These are phyloP conservation scores for Zaprionus taronus DNA, from an alignment of 1,140 invertebrate genomes.

Conservation along the genomic window DNA sequence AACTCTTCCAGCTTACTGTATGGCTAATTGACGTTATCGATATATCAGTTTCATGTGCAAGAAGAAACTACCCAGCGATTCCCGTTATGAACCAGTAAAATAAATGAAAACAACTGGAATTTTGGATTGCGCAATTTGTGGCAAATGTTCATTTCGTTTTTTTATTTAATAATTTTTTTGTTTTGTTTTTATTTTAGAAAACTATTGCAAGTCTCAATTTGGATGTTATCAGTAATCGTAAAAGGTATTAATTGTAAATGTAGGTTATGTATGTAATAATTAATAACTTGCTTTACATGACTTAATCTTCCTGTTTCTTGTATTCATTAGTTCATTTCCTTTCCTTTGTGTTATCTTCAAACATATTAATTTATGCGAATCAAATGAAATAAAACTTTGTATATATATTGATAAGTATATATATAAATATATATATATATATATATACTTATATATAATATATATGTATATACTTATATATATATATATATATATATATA, in stretches of 20 bases:
- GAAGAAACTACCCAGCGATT: neutral
- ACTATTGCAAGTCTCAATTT: slow-evolving; percentile 72
- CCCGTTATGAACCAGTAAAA: neutral
- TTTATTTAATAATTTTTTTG: slow-evolving; percentile 27
- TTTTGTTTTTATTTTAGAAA: slow-evolving; percentile 49
- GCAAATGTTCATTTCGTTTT: slow-evolving; percentile 24
- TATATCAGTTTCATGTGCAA: neutral
- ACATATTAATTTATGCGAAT: slow-evolving; percentile 32
- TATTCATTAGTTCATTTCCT: slow-evolving; percentile 46
- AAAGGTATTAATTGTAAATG: slow-evolving; percentile 46
- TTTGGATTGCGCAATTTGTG: slow-evolving; percentile 33
- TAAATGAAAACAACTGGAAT: slow-evolving; percentile 11
- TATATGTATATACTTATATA: slow-evolving; percentile 13
- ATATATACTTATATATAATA: slow-evolving; percentile 16
- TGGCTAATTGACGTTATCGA: neutral
- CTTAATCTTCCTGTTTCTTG: slow-evolving; percentile 48
- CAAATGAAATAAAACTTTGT: slow-evolving; percentile 30
- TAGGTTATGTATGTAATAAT: slow-evolving; percentile 60
- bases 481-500: slow-evolving; percentile 12
- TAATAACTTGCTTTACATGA: slow-evolving; percentile 72
- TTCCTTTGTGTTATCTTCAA: slow-evolving; percentile 30
- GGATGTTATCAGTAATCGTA: slow-evolving; percentile 56
- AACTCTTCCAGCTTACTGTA: neutral
- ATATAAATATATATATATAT: slow-evolving; percentile 12
- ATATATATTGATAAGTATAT: slow-evolving; percentile 14